These are phyloP conservation scores for Asarcornis scutulata DNA, from an alignment of 2,113 vertebrate genomes.

Conservation along the genomic window DNA sequence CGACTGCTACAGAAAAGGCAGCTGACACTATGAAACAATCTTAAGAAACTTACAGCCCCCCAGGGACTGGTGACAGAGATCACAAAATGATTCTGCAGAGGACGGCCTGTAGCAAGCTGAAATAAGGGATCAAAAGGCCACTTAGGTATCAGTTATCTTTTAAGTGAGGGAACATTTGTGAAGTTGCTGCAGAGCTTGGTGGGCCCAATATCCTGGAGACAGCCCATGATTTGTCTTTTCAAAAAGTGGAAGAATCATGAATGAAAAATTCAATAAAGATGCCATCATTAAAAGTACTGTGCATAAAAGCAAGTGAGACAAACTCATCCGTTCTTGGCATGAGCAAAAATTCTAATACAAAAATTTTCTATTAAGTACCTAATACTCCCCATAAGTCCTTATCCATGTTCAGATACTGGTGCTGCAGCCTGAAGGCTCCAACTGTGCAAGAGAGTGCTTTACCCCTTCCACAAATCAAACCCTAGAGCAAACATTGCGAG, in stretches of 20 bases:
- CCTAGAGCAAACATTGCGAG: slow-evolving; percentile 24
- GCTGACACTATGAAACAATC: slow-evolving; percentile 43
- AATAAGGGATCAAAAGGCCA: not conserved
- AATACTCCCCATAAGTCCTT: not conserved
- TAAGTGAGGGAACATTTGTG: not conserved
- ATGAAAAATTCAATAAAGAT: not conserved
- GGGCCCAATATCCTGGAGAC: not conserved
- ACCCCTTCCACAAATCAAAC: slow-evolving; percentile 25
- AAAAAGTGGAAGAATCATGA: not conserved
- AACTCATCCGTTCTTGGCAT: not conserved
- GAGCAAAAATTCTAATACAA: not conserved
- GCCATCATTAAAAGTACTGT: not conserved
- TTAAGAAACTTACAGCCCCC: slow-evolving; percentile 58
- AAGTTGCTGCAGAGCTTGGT: not conserved
- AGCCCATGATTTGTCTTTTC: not conserved
- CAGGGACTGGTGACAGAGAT: slow-evolving; percentile 39
- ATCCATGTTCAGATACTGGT: not conserved
- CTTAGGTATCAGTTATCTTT: slow-evolving; percentile 28
- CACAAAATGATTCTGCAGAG: slow-evolving; percentile 48
- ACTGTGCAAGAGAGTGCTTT: not conserved
- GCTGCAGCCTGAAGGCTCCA: not conserved
- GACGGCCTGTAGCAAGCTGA: slow-evolving; percentile 2
- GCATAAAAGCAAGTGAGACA: not conserved
- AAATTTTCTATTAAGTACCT: not conserved
- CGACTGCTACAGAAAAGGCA: slow-evolving; percentile 54